Evolutionary conservation across 1,140 invertebrate genomes (phyloP), one percentile per base, ranked within the genome.

Genomic region (Nylanderia fulva): DNA sequence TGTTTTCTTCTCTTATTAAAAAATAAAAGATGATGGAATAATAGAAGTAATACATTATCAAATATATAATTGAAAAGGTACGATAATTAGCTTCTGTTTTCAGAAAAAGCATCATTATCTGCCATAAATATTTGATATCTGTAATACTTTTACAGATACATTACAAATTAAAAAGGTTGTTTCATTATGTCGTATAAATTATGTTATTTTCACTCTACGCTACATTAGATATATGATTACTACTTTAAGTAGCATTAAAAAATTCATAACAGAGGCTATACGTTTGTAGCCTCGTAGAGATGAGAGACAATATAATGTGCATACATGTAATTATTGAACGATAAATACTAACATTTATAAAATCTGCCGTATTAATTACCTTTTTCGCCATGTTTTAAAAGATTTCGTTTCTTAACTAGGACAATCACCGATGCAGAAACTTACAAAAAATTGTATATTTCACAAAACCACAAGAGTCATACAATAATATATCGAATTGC

Each of bases 321-420:
- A 42, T 48, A 48, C 45, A 18, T 48, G 4, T n/a, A n/a, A 58
- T 71, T 52, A 18, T 71, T 80, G 56, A 69, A 58, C 7, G 24
- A 33, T 33, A 13, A 82, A 58, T 58, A 58, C 29, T 0, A 42
- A 2, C 7, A 1, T 9, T 66, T 33, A 15, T 21, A 58, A 69
- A n/a, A 58, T 21, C 33, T 58, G 0, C 42, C 42, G 6, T 42
- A 27, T 24, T 29, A 33, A 13, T 82, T 72, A 82, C 64, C 77
- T 82, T 82, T 45, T 82, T 82, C 15, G 77, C 77, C 77, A 82
- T 82, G 6, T 42, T 58, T 72, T 2, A 42, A 58, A 58, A 33
- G 1, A 24, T 21, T 71, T 39, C 13, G 7, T 68, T 39, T 54
- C 24, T 52, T n/a, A 24, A 9, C 2, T 45, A 45, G 2, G 9